A percentile compares a stretch with the other conserved stretches of the same genome.
Conservation (phyloP, 2,888 invertebrate species). For the Phaedon cochleariae region DNA sequence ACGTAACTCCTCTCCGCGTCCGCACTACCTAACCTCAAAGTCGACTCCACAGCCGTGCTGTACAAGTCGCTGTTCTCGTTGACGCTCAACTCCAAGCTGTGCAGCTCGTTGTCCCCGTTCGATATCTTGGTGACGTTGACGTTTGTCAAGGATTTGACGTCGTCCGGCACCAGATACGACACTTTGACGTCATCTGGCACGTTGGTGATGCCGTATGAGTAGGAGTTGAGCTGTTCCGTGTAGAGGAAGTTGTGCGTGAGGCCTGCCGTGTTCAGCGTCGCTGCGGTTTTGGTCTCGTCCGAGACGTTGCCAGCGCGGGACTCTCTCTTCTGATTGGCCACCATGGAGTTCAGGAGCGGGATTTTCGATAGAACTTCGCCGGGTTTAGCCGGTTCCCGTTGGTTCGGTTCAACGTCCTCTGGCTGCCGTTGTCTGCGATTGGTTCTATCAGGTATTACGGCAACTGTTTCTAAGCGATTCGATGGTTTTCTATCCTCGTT, state of each 20-base stretch:
- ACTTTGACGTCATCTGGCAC: constrained; percentile 73
- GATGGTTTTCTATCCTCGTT: not conserved
- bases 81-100: constrained; percentile 50
- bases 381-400: constrained; percentile 22
- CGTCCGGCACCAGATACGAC: too few species aligned
- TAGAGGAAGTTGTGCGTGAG: constrained; percentile 54
- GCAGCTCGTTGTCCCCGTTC: constrained; percentile 50
- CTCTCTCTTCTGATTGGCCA: constrained; percentile 33
- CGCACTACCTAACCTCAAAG: too few species aligned
- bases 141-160: constrained; percentile 39
- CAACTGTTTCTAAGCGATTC: not conserved
- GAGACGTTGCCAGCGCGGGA: constrained; percentile 33
- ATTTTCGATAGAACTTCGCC: constrained; percentile 40
- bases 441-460: constrained; percentile 27
- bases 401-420: too few species aligned
- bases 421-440: constrained; percentile 36
- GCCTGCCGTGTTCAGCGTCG: constrained; percentile 40
- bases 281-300: constrained; percentile 48
- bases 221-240: constrained; percentile 51
- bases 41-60: constrained; percentile 65
- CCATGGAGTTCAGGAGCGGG: constrained; percentile 39
- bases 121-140: constrained; percentile 49
- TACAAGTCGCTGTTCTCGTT: constrained; percentile 56
- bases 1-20: too few species aligned
- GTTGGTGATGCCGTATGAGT: constrained; percentile 63